Conservation (phyloP, 2,888 invertebrate genomes). For the Taphrorychus bicolor region DNA sequence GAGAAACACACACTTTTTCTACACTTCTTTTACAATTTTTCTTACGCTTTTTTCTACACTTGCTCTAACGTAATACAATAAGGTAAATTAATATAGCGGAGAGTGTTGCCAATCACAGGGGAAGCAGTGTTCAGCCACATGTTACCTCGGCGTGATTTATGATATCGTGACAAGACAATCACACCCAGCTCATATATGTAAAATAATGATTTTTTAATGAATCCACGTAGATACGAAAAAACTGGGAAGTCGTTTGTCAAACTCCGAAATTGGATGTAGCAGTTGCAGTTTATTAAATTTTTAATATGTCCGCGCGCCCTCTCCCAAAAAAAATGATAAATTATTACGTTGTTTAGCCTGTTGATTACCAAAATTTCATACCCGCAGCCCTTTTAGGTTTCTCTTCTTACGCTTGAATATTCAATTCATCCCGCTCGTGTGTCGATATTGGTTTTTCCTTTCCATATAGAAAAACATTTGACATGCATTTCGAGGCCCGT, state of each 20-base stretch:
- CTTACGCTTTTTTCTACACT: background rate
- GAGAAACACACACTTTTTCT: too few species aligned
- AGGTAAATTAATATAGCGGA: slow-evolving; percentile 9
- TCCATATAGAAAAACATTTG: slow-evolving; percentile 22
- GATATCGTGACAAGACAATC: slow-evolving; percentile 40
- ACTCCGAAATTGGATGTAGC: slow-evolving; percentile 29
- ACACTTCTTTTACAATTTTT: background rate
- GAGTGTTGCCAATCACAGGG: slow-evolving; percentile 12
- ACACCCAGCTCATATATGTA: slow-evolving; percentile 38
- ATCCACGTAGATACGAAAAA: slow-evolving; percentile 34
- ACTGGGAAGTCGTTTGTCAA: slow-evolving; percentile 38
- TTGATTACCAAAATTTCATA: background rate
- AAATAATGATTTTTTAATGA: slow-evolving; percentile 42
- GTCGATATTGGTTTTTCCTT: slow-evolving; percentile 6
- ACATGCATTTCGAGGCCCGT: slow-evolving; percentile 27
- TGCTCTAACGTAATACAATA: background rate
- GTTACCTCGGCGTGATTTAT: slow-evolving; percentile 34
- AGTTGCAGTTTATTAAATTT: slow-evolving; percentile 37
- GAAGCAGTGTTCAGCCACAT: slow-evolving; percentile 30
- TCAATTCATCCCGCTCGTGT: background rate
- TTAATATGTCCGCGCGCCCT: slow-evolving; percentile 28
- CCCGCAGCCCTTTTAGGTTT: background rate
- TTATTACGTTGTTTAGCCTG: slow-evolving; percentile 9
- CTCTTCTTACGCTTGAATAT: background rate
- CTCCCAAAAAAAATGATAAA: slow-evolving; percentile 22